These are phyloP conservation scores for Trachelus troglodyta DNA, from an alignment of 2,888 invertebrate genomes.

Conservation along the genomic window DNA sequence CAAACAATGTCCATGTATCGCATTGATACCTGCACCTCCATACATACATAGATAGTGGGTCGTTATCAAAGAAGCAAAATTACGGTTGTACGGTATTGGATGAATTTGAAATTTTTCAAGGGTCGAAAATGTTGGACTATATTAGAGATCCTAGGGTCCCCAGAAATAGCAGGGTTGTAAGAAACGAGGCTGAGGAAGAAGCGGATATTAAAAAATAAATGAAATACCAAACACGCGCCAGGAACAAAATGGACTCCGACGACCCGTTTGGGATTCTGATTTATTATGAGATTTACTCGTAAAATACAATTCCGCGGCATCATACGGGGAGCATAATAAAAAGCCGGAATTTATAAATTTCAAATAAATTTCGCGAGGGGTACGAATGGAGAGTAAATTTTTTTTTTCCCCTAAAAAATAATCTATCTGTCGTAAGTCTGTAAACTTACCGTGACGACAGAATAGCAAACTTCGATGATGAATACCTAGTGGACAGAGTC, in stretches of 20 bases:
- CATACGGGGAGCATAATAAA: neutral
- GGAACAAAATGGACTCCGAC: neutral
- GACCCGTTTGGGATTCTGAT: neutral
- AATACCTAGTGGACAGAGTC: neutral
- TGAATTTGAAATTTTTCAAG: neutral
- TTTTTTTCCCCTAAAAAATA: neutral
- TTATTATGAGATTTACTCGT: neutral
- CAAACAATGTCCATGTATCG: neutral
- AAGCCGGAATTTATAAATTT: neutral
- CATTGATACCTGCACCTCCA: neutral
- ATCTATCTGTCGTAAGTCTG: neutral
- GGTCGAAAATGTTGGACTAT: neutral
- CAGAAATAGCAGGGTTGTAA: neutral
- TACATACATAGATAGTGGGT: too few species aligned
- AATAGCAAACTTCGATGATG: neutral
- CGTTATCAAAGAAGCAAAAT: too few species aligned
- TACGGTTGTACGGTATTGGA: neutral
- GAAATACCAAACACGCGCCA: constrained; percentile 16
- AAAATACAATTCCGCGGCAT: neutral
- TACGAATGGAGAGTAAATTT: neutral
- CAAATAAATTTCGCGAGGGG: neutral
- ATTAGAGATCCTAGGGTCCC: neutral
- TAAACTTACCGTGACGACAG: neutral
- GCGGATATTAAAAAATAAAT: constrained; percentile 47
- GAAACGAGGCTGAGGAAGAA: neutral